Evolutionary conservation across 2,797 vertebrate genomes (phyloP).

Genomic region (Zalophus californianus): DNA sequence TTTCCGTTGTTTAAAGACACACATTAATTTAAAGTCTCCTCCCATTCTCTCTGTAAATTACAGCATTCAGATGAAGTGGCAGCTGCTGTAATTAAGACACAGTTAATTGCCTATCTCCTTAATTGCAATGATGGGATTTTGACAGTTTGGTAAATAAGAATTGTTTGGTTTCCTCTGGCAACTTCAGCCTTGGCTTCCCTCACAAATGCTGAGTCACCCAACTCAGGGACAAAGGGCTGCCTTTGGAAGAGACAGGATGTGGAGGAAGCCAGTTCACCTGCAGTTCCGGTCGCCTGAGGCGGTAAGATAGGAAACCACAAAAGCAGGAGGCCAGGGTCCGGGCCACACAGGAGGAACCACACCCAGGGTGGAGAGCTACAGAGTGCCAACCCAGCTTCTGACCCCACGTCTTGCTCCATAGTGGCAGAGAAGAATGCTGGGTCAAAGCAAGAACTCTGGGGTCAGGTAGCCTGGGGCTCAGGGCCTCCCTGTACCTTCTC

Average conservation of each 20-base stretch:
- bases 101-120: constrained; percentile 90
- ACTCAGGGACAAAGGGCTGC: not conserved
- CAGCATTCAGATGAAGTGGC: constrained; percentile 89
- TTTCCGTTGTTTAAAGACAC: constrained; percentile 87
- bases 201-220: not conserved
- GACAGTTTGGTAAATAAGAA: constrained; percentile 90
- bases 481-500: not conserved
- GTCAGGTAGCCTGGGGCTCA: not conserved
- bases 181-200: constrained; percentile 72
- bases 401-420: no score
- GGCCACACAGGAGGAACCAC: not conserved
- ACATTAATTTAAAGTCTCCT: constrained; percentile 86
- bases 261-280: not conserved
- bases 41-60: constrained; percentile 88
- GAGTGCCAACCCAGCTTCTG: not conserved
- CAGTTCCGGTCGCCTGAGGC: not conserved
- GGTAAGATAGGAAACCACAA: not conserved
- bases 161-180: constrained; percentile 87
- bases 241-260: accelerated
- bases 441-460: not conserved
- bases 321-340: not conserved
- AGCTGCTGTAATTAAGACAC: constrained; percentile 91
- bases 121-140: constrained; percentile 90
- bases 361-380: not conserved
- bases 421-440: not conserved